phyloP scores from a whole-genome alignment of 2,113 vertebrate species.

The Bufo bufo region DNA sequence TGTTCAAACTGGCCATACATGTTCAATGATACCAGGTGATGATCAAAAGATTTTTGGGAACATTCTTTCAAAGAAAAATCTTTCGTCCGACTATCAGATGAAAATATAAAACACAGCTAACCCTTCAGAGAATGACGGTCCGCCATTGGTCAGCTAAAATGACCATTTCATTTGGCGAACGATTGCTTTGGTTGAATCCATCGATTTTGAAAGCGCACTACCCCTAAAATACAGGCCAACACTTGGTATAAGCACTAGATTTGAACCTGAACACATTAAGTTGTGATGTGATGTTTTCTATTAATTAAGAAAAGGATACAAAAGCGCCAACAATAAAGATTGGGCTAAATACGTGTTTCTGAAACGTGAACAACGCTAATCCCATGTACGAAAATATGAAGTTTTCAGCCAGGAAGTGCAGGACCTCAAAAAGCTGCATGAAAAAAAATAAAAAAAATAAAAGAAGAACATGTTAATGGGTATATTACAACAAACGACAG shows the following conservation, averaged over 20 bases:
- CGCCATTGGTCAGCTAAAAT: too few species aligned
- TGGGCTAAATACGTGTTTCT: slow-evolving; percentile 93
- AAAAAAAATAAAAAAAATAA: slow-evolving; percentile 59
- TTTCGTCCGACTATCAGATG: too few species aligned
- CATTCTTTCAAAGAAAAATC: too few species aligned
- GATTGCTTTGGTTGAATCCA: too few species aligned
- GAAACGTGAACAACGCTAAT: slow-evolving; percentile 94
- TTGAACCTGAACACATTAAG: too few species aligned
- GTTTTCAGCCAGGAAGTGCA: slow-evolving; percentile 98
- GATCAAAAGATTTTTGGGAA: too few species aligned
- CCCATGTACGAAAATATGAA: slow-evolving; percentile 99
- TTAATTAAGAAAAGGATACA: slow-evolving; percentile 82
- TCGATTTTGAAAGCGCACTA: neutral
- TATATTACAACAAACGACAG: neutral
- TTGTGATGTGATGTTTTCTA: neutral
- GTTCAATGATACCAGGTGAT: too few species aligned
- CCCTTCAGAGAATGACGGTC: too few species aligned
- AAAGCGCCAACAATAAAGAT: slow-evolving; percentile 93
- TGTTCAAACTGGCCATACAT: too few species aligned
- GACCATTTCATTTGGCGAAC: too few species aligned
- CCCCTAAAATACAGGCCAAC: neutral
- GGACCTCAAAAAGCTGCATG: slow-evolving; percentile 91
- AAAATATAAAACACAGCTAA: too few species aligned
- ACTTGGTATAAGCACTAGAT: neutral
- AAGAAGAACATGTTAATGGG: neutral